A percentile compares a stretch with the other conserved stretches of the same genome.
Conservation (phyloP, 2,113 vertebrate genomes). For the Hucho hucho region DNA sequence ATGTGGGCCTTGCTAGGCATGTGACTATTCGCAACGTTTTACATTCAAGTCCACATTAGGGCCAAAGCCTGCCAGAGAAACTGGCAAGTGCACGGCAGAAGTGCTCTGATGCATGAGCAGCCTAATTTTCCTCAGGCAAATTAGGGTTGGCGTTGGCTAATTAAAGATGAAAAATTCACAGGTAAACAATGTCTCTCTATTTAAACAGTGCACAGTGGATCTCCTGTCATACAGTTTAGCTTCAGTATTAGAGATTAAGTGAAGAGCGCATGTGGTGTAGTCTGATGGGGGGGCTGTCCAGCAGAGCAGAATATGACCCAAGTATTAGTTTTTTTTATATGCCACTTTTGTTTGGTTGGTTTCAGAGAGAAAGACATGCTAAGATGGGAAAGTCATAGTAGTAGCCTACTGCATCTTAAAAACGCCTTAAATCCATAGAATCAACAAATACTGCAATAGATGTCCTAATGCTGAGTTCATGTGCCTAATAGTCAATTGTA, state of each 20-base stretch:
- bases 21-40: slow-evolving; percentile 22
- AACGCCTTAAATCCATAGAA: background rate
- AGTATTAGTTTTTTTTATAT: background rate
- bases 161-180: slow-evolving; percentile 48
- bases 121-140: slow-evolving; percentile 50
- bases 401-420: background rate
- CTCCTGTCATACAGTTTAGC: slow-evolving; percentile 28
- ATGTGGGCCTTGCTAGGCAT: slow-evolving; percentile 33
- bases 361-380: background rate
- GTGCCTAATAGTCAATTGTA: too few relatives aligned
- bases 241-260: slow-evolving; percentile 30
- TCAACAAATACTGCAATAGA: too few relatives aligned
- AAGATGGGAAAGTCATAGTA: too few relatives aligned
- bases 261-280: background rate
- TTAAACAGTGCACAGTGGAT: slow-evolving; percentile 18
- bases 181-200: slow-evolving; percentile 48
- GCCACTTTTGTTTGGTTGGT: slow-evolving; percentile 10
- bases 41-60: slow-evolving; percentile 48
- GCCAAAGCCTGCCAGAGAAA: slow-evolving; percentile 44
- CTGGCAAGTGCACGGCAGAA: slow-evolving; percentile 30
- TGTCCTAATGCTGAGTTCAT: too few relatives aligned
- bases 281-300: background rate
- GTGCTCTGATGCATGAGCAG: slow-evolving; percentile 33
- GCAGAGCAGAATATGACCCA: slow-evolving; percentile 9
- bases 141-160: slow-evolving; percentile 43